Base-by-base conservation (phyloP, 2,113 vertebrate genomes). In the Scolopax mira region DNA sequence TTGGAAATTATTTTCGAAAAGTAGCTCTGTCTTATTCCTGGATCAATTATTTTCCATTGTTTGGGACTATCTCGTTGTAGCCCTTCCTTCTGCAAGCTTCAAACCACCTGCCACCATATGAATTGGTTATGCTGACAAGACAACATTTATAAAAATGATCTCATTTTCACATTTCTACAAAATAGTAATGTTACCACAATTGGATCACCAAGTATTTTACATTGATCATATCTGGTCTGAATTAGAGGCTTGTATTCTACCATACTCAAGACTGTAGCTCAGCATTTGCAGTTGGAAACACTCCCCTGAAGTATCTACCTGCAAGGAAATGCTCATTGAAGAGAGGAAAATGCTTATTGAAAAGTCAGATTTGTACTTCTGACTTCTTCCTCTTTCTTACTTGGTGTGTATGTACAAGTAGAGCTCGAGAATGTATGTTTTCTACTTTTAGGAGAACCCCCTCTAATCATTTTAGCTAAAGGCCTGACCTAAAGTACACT, bases 141-240 rank as follows among this genome's bases (percentile, higher is more conserved):
- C 79, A 58, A 54, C 0, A 1, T 80, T 58, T 73, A 24, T 37
- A 18, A 77, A 86, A 67, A 35, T 22, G 4, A 21, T 3, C 0
- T 0, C 19, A 7, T 52, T 80, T 87, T 70, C 37, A 65, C 35
- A 19, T 74, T 92, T 65, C 42, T 61, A 49, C 42, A 73, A 92
- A 83, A 49, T 44, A 6, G 37, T 61, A 18, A 48, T 25, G 3
- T 17, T 2, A 2, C 65, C 11, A 12, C 64, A 5, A 35, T 85
- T 75, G 72, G n/a, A 27, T 66, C 67, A 58, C 30, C 10, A 30
- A 7, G 6, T 71, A 3, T 77, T 90, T 85, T 54, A 61, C 37
- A 46, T 58, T 0, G 1, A 3, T 77, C 15, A 35, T 31, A 67
- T 55, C 37, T 58, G n/a, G 7, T 79, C 44, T 88, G 54, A 79